Base-by-base conservation (phyloP, 2,888 invertebrate genomes). In the Andrena dorsata region DNA sequence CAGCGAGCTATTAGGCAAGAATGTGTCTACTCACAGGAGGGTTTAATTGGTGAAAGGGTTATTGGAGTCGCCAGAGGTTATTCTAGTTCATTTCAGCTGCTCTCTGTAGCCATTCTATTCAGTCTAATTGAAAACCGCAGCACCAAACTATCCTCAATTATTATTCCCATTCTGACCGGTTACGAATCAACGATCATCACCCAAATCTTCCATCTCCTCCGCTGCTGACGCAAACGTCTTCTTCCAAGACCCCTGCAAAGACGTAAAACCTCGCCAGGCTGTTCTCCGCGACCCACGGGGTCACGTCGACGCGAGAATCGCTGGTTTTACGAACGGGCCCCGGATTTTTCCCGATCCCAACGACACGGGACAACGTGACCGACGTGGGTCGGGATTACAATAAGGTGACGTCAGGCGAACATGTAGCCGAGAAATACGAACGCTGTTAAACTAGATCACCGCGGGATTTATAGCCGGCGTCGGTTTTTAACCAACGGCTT, bases 361-460 rank as follows among this genome's bases (percentile, higher is more conserved):
- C 60, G 82, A 69, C 41, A 41, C 60, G 72, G 56, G 64, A 56
- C 64, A 74, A 76, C 85, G 83, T 66, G 78, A 77, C 80, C 63
- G 76, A 86, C 80, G 82, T 85, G 84, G 86, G 85, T 74, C 81
- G 82, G 63, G 80, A 88, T 84, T 85, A 87, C 85, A 84, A 84
- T 85, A 76, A 80, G 80, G 80, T 84, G 77, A 89, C 80, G 85
- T 86, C 83, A 87, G 63, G 8, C 61, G 68, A 71, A 61, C 63
- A 35, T 63, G 74, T 71, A 72, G 64, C 60, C 60, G 64, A 64
- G 76, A 68, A 76, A 76, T 82, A 82, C 68, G 66, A 69, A 80
- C 84, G 83, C 66, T 83, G 87, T 56, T 87, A 84, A 90, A 90
- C 88, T 90, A 83, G 90, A 90, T 90, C 90, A 88, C 76, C 68